A percentile compares a stretch with the other conserved stretches of the same genome.
Evolutionary conservation across 2,888 invertebrate species (phyloP).

Genomic region (Cephus rjabovi): DNA sequence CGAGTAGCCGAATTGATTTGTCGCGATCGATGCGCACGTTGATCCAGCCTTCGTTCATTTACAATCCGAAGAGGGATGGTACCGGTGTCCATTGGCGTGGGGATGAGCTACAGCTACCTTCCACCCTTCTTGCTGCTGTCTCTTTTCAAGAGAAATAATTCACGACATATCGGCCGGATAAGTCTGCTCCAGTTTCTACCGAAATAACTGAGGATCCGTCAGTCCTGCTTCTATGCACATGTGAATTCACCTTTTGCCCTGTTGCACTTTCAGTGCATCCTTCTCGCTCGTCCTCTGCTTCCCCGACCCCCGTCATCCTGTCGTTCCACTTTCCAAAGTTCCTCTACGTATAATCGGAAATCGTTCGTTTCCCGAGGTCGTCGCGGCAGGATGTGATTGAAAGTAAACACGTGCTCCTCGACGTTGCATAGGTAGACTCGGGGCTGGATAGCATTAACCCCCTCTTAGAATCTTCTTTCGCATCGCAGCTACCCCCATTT

Average conservation of each 20-base stretch:
- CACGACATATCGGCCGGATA: not conserved
- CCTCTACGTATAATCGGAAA: not conserved
- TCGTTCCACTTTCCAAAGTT: not conserved
- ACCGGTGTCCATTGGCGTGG: not conserved
- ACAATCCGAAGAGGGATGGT: not conserved
- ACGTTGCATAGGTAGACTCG: slow-evolving; percentile 16
- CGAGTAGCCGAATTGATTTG: not conserved
- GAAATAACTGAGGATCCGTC: not conserved
- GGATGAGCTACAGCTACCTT: not conserved
- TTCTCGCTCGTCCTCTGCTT: too few relatives aligned
- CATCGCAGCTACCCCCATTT: not conserved
- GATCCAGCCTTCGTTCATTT: not conserved
- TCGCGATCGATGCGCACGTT: not conserved
- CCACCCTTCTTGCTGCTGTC: not conserved
- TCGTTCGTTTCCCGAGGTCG: not conserved
- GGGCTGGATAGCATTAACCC: not conserved
- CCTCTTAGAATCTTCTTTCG: not conserved
- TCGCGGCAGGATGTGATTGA: slow-evolving; percentile 31
- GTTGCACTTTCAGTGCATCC: not conserved
- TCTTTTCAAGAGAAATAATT: not conserved
- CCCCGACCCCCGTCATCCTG: not conserved
- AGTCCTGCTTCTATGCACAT: not conserved
- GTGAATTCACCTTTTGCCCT: not conserved
- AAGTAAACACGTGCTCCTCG: slow-evolving; percentile 30
- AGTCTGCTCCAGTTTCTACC: not conserved